Conservation (phyloP, 2,113 vertebrate genomes). For the Sylvicapra grimmia region DNA sequence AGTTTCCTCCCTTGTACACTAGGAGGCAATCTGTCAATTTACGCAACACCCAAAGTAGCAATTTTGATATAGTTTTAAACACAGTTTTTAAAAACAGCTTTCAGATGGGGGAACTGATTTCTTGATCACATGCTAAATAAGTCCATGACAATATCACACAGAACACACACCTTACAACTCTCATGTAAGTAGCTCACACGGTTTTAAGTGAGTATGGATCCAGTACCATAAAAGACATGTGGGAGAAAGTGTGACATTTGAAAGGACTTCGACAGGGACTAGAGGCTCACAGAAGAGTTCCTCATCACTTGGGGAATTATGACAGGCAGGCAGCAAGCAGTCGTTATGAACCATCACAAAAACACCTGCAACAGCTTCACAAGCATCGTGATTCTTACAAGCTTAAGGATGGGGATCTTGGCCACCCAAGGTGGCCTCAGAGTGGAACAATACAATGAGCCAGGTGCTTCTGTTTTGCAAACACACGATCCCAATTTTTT, state of each 20-base stretch:
- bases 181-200: neutral
- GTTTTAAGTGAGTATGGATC: neutral
- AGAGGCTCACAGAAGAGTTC: neutral
- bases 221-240: neutral
- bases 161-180: neutral
- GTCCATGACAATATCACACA: neutral
- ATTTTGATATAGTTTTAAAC: constrained; percentile 18
- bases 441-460: constrained; percentile 33
- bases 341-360: neutral
- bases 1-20: neutral
- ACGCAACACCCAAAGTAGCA: neutral
- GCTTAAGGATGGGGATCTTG: constrained; percentile 26
- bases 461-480: constrained; percentile 56
- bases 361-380: neutral
- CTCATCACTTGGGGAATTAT: constrained; percentile 5
- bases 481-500: constrained; percentile 52
- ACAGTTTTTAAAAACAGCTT: neutral
- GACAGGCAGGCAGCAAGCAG: constrained; percentile 53
- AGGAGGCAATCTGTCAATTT: neutral
- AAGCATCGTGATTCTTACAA: constrained; percentile 45
- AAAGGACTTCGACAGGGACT: neutral
- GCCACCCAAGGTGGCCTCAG: constrained; percentile 22
- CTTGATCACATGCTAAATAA: constrained; percentile 21
- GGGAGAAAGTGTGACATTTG: neutral
- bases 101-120: neutral